These are phyloP conservation scores for Junco hyemalis DNA, from an alignment of 2,113 vertebrate genomes.

Conservation along the genomic window DNA sequence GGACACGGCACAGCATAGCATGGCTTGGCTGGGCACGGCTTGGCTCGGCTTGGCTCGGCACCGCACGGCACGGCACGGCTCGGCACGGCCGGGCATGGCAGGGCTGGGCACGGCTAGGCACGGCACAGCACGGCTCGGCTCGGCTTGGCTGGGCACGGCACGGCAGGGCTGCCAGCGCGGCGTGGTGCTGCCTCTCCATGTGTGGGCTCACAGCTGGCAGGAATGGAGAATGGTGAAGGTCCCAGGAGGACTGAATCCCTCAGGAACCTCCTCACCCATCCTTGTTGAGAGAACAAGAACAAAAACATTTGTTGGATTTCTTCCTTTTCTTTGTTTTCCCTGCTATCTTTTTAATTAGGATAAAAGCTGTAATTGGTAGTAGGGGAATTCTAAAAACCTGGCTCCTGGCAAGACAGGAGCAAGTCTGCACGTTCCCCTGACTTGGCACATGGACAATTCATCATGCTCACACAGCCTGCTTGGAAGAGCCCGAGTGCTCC, in stretches of 20 bases:
- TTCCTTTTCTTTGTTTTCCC: neutral
- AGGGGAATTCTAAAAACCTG: neutral
- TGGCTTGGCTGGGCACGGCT: too few species aligned
- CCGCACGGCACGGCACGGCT: too few species aligned
- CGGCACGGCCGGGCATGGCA: too few species aligned
- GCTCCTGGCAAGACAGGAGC: neutral
- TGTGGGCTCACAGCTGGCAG: neutral
- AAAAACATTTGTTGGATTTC: neutral
- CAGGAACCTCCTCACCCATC: neutral
- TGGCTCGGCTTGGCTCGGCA: too few species aligned
- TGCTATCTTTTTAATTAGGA: neutral
- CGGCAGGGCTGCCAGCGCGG: fast-evolving
- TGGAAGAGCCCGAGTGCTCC: neutral
- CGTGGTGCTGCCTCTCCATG: fast-evolving
- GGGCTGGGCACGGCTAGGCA: too few species aligned
- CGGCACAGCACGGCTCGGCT: too few species aligned
- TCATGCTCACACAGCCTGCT: fast-evolving
- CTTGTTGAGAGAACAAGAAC: fast-evolving
- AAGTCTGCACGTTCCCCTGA: neutral
- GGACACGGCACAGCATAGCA: too few species aligned
- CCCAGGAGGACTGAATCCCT: neutral
- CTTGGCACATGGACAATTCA: neutral
- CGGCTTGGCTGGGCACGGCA: too few species aligned
- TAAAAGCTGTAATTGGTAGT: neutral
- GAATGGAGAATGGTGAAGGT: neutral